A percentile compares a stretch with the other conserved stretches of the same genome.
Evolutionary conservation across 1,140 invertebrate species (phyloP).

Genomic region (Drosophila nannoptera): DNA sequence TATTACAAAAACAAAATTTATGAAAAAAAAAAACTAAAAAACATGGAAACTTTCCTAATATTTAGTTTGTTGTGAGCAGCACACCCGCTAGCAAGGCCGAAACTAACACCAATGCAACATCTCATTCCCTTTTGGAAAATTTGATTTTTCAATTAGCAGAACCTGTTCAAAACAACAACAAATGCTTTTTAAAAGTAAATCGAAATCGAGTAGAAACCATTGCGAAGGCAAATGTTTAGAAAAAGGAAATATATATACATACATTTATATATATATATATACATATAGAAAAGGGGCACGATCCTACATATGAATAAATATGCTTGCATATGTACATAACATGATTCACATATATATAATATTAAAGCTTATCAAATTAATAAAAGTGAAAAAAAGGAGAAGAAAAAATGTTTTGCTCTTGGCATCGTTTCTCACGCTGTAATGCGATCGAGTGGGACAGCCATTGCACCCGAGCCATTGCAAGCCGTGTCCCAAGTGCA

Average conservation of each 20-base stretch:
- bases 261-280: constrained; percentile 39
- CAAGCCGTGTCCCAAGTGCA: too few relatives aligned
- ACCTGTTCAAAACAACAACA: constrained; percentile 29
- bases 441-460: too few relatives aligned
- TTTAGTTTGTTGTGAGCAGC: constrained; percentile 11
- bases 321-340: constrained; percentile 36
- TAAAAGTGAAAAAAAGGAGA: constrained; percentile 22
- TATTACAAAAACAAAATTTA: background rate
- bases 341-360: constrained; percentile 33
- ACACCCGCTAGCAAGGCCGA: background rate
- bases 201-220: constrained; percentile 39
- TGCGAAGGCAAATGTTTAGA: constrained; percentile 28
- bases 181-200: constrained; percentile 49
- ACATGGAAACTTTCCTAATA: background rate
- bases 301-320: constrained; percentile 17
- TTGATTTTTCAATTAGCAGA: constrained; percentile 61
- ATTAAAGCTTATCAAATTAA: constrained; percentile 42
- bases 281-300: constrained; percentile 34
- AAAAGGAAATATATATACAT: constrained; percentile 42
- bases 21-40: background rate
- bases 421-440: background rate
- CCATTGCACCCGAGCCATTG: too few relatives aligned
- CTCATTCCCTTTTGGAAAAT: constrained; percentile 59
- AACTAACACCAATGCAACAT: constrained; percentile 14
- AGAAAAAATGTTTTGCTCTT: background rate